phyloP scores from a whole-genome alignment of 2,113 vertebrate species.

The Corythoichthys haematopterus region DNA sequence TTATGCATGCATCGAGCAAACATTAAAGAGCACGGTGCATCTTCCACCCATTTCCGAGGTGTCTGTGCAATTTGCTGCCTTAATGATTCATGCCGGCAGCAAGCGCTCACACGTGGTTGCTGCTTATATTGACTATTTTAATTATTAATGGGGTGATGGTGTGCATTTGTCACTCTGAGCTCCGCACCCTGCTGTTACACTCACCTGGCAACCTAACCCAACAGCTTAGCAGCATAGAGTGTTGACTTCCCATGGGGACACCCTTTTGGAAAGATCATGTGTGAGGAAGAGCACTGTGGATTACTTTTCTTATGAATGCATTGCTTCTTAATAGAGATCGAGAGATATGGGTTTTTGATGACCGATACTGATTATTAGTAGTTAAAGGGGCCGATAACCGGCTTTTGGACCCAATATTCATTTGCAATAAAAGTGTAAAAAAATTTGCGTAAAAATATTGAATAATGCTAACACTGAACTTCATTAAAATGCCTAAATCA shows the following conservation, averaged over 20 bases:
- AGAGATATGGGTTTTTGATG: no score
- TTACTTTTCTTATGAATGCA: no score
- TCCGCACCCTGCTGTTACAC: conserved; percentile 1
- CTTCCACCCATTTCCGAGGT: conserved; percentile 14
- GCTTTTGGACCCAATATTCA: no score
- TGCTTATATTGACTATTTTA: conserved; percentile 29
- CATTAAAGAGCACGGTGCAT: background rate
- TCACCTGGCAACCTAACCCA: conserved; percentile 34
- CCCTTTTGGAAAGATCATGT: background rate
- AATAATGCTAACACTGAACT: no score
- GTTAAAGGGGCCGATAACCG: no score
- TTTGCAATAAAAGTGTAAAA: no score
- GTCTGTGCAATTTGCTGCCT: conserved; percentile 27
- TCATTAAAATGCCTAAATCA: no score
- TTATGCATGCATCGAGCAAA: background rate
- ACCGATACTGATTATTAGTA: no score
- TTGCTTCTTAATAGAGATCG: no score
- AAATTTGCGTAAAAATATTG: no score
- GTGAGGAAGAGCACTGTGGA: background rate
- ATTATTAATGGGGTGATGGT: conserved; percentile 55
- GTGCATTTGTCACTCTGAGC: conserved; percentile 24
- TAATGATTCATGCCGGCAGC: conserved; percentile 40
- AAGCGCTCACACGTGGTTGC: conserved; percentile 9
- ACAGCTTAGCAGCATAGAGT: conserved; percentile 14
- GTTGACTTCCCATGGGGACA: conserved; percentile 21